Percentiles rank a stretch among this genome's conserved stretches.
Evolutionary conservation across 2,888 invertebrate genomes (phyloP).

Genomic region (Megamerina dolium): DNA sequence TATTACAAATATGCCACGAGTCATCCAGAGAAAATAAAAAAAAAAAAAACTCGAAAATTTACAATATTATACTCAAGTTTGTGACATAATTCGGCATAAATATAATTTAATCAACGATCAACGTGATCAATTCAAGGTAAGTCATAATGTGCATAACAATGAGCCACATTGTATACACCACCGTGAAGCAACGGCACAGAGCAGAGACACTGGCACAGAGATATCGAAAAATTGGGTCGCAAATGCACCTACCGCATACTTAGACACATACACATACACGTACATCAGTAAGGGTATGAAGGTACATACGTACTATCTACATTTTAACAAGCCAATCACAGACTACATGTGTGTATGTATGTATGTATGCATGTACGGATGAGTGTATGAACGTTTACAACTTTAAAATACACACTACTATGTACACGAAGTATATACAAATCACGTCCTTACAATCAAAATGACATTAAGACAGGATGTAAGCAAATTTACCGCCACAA

Average conservation of each 20-base stretch:
- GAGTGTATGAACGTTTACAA: no score
- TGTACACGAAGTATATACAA: not conserved
- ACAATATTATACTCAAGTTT: constrained; percentile 5
- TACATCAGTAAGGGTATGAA: no score
- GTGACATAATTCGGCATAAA: constrained; percentile 17
- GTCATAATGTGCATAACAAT: constrained; percentile 15
- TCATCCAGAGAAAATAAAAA: not conserved
- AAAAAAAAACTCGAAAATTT: not conserved
- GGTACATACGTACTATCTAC: no score
- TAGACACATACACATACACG: no score
- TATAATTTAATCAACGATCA: constrained; percentile 16
- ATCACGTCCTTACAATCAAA: constrained; percentile 19
- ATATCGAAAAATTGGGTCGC: no score
- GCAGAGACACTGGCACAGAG: no score
- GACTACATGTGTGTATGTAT: no score
- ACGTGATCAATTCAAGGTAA: constrained; percentile 13
- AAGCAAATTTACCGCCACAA: constrained; percentile 16
- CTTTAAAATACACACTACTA: no score
- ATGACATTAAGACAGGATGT: constrained; percentile 21
- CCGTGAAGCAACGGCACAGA: constrained; percentile 4
- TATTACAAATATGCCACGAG: no score
- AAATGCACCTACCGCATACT: no score
- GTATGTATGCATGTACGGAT: no score
- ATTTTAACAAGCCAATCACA: no score
- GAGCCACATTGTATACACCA: constrained; percentile 3